These are phyloP conservation scores for Triplophysa siluroides DNA, from an alignment of 2,113 vertebrate genomes.

Conservation along the genomic window DNA sequence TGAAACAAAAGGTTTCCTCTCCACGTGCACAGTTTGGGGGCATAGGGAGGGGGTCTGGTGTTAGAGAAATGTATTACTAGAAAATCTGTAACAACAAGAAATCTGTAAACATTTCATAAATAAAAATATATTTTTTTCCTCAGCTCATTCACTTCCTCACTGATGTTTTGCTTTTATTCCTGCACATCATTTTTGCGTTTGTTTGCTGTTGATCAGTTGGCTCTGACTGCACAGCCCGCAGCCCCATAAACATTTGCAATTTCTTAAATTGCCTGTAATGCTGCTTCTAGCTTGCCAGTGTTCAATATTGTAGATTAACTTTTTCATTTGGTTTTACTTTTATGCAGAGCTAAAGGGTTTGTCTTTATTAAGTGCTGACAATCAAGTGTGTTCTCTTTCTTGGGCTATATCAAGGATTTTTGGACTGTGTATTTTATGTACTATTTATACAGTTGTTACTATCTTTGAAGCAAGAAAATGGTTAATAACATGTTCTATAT, in stretches of 20 bases:
- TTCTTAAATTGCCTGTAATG: conserved; percentile 25
- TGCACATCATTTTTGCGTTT: not conserved
- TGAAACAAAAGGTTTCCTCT: conserved; percentile 47
- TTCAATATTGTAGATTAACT: conserved; percentile 40
- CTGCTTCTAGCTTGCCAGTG: conserved; percentile 31
- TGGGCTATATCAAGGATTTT: not conserved
- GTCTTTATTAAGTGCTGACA: not conserved
- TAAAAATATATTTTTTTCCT: not conserved
- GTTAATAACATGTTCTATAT: not conserved
- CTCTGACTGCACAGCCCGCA: not conserved
- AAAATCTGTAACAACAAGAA: conserved; percentile 1
- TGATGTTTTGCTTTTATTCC: conserved; percentile 35
- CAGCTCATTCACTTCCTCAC: conserved; percentile 21
- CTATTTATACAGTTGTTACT: conserved; percentile 1
- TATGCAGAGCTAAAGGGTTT: conserved; percentile 18
- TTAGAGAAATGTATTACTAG: not conserved
- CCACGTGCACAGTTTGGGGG: not conserved
- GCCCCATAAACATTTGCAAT: conserved; percentile 26
- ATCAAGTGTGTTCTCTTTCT: not conserved
- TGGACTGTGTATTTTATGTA: not conserved
- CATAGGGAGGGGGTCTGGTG: not conserved
- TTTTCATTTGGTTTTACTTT: conserved; percentile 21
- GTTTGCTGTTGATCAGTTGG: conserved; percentile 11
- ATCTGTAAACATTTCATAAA: conserved; percentile 15
- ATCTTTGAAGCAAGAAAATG: not conserved